Base-by-base conservation (phyloP, 30 jellyfish, hydroid and myxozoan genomes). In the Clytia hemisphaerica region DNA sequence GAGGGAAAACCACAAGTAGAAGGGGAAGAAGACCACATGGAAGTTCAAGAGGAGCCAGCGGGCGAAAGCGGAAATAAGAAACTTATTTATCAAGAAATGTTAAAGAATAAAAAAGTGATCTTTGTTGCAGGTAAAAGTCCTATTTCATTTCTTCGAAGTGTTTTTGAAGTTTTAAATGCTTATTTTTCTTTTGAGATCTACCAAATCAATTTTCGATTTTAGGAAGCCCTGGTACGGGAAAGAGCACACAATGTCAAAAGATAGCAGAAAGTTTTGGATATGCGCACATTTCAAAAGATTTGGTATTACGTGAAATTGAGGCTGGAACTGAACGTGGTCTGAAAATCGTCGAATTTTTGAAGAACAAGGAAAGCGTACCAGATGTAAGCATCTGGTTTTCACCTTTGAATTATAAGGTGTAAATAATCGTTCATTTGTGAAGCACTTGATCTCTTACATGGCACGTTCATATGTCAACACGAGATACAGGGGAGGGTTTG, bases 221-320 rank as follows among this genome's bases (percentile, higher is more conserved):
- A 80, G 93, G 93, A 21, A 85, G 93, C 15, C 93, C 93, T 7
- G 93, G 93, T 2, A 69, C 84, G 50, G 93, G 93, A 12, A 80
- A 80, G 50, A 85, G 93, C 14, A 80, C 93, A 37, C 93, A 80
- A 45, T 58, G 85, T 30, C 75, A 57, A n/a, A 26, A 34, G 58
- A 80, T 80, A 6, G 83, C 62, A 26, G 78, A 71, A n/a, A 80
- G 62, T 38, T 80, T 7, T 59, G 93, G 93, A n/a, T 76, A 69
- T 62, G 58, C 62, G n/a, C 93, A 80, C 54, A 24, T 80, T 30
- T 80, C 93, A 24, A 7, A 50, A 15, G 93, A 80, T 38, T 31
- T 80, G 37, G 72, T 80, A n/a, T 75, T 84, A 45, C 55, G 64
- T 18, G 85, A 80, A 50, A 78, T 80, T n/a, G 67, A 75, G 26